These are phyloP conservation scores for Siniperca obscura DNA, from an alignment of 2,797 vertebrate genomes.

Conservation along the genomic window DNA sequence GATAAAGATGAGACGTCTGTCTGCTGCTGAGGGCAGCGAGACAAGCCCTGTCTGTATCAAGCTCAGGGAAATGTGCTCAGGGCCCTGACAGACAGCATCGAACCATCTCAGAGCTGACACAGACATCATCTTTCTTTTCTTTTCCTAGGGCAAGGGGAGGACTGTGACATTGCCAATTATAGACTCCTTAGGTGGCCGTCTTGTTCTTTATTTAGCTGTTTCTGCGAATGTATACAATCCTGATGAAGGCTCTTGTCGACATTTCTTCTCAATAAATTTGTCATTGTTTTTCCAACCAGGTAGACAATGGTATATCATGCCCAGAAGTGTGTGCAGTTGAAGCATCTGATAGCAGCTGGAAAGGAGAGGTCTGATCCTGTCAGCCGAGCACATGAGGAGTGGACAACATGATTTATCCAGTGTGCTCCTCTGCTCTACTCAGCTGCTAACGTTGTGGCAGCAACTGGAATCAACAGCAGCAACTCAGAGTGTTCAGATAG, in stretches of 20 bases:
- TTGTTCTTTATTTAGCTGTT: slow-evolving; percentile 66
- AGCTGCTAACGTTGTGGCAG: slow-evolving; percentile 56
- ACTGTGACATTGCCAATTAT: slow-evolving; percentile 81
- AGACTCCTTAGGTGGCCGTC: slow-evolving; percentile 72
- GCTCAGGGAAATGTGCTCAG: slow-evolving; percentile 82
- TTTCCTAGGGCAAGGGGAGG: slow-evolving; percentile 77
- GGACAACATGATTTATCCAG: slow-evolving; percentile 77
- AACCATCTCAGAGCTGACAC: slow-evolving; percentile 81
- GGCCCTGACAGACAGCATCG: slow-evolving; percentile 84
- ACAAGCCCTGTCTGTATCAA: slow-evolving; percentile 84
- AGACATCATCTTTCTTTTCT: slow-evolving; percentile 80
- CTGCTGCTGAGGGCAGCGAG: slow-evolving; percentile 83
- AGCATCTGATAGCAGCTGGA: slow-evolving; percentile 68
- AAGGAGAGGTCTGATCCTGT: slow-evolving; percentile 76
- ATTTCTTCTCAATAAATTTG: slow-evolving; percentile 60
- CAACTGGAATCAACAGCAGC: slow-evolving; percentile 59
- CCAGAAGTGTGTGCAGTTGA: slow-evolving; percentile 51
- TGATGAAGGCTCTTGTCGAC: slow-evolving; percentile 35
- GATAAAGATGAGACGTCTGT: slow-evolving; percentile 87
- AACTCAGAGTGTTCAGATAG: slow-evolving; percentile 50
- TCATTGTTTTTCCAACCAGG: slow-evolving; percentile 45
- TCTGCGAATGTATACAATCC: slow-evolving; percentile 51
- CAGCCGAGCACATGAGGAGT: slow-evolving; percentile 65
- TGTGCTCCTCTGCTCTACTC: slow-evolving; percentile 55
- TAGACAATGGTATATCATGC: slow-evolving; percentile 58